Evolutionary conservation across 2,797 vertebrate species (phyloP).

Genomic region (Coregonus suidteri): DNA sequence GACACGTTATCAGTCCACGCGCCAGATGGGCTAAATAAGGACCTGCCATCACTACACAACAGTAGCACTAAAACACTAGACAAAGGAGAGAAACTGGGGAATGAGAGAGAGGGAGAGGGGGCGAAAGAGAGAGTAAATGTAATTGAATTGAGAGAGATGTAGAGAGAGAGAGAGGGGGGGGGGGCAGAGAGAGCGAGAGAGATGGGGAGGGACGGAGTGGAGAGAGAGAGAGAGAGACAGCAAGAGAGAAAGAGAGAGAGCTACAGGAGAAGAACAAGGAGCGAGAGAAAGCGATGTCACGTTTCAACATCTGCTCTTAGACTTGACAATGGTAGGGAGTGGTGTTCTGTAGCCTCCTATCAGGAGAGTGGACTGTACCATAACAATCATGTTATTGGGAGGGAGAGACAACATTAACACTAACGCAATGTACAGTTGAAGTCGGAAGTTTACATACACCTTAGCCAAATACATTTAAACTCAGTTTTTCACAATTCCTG

Average conservation of each 20-base stretch:
- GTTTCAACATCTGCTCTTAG: conserved; percentile 49
- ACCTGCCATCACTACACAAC: neutral
- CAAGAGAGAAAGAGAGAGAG: neutral
- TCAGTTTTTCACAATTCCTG: no score
- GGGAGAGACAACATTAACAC: conserved; percentile 20
- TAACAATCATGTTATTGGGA: conserved; percentile 47
- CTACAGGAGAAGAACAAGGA: conserved; percentile 8
- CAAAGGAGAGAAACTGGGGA: neutral
- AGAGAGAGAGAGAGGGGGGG: neutral
- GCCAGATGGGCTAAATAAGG: conserved; percentile 28
- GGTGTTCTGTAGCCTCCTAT: conserved; percentile 44
- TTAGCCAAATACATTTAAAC: no score
- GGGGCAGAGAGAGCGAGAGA: neutral
- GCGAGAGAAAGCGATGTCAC: conserved; percentile 10
- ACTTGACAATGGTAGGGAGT: conserved; percentile 71
- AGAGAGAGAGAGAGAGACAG: conserved; percentile 21
- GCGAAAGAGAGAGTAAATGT: neutral
- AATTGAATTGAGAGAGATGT: neutral
- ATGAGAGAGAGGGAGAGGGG: neutral
- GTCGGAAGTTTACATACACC: no score
- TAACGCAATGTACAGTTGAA: conserved; percentile 13
- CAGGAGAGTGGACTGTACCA: conserved; percentile 56
- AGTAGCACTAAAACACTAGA: neutral
- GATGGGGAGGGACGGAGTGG: neutral
- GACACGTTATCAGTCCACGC: conserved; percentile 5